phyloP scores from a whole-genome alignment of 2,888 invertebrate genomes.

The Thecophora atra region DNA sequence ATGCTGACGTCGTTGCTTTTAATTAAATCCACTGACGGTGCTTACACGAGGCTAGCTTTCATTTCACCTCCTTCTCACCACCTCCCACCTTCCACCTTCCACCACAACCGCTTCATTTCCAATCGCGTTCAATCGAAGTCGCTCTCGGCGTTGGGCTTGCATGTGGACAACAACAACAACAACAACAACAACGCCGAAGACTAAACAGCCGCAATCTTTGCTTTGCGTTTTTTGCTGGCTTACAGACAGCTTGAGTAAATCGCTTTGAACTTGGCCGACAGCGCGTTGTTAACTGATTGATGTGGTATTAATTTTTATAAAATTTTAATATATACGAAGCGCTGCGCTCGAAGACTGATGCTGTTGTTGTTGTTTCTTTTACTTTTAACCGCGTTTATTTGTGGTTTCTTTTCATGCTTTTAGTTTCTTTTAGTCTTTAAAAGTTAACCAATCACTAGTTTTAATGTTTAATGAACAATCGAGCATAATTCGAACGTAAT shows the following conservation, averaged over 20 bases:
- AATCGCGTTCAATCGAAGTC: background rate
- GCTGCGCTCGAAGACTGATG: conserved; percentile 4
- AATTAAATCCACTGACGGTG: conserved; percentile 61
- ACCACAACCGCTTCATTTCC: background rate
- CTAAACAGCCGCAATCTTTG: background rate
- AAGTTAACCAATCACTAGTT: background rate
- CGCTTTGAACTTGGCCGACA: conserved; percentile 62
- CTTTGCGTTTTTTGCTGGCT: conserved; percentile 3
- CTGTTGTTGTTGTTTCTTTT: conserved; percentile 13
- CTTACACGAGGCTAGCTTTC: conserved; percentile 47
- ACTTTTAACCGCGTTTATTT: background rate
- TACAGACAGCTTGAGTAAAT: conserved; percentile 28
- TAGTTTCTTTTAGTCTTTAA: background rate
- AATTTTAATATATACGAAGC: conserved; percentile 21
- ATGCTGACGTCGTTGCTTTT: conserved; percentile 53
- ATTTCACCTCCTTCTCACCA: background rate
- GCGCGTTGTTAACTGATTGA: conserved; percentile 63
- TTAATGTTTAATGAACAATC: background rate
- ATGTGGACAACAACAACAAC: conserved; percentile 41
- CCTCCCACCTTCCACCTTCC: conserved; percentile 24
- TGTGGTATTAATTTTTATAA: conserved; percentile 61
- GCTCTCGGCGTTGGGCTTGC: conserved; percentile 35
- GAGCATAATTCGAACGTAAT: background rate
- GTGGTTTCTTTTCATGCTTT: background rate
- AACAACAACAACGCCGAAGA: background rate